These are phyloP conservation scores for Centrocercus urophasianus DNA, from an alignment of 2,113 vertebrate genomes.

Conservation along the genomic window DNA sequence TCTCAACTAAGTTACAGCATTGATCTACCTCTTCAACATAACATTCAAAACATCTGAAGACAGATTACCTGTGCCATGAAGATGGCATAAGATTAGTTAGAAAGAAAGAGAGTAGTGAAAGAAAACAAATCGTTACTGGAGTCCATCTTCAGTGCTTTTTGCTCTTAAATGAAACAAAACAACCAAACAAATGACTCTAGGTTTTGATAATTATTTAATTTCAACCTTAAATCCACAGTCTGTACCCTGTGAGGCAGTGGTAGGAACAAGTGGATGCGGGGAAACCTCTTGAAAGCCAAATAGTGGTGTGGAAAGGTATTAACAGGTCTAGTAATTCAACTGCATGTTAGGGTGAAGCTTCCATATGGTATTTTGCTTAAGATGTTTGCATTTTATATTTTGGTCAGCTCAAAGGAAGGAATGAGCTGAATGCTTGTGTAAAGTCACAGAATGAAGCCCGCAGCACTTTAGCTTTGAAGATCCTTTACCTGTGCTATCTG, in stretches of 20 bases:
- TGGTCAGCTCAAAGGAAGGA: neutral
- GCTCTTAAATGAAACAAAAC: neutral
- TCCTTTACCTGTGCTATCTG: neutral
- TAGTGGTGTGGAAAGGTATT: neutral
- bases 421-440: neutral
- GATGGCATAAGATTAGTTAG: neutral
- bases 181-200: neutral
- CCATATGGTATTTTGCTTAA: neutral
- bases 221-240: neutral
- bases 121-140: neutral
- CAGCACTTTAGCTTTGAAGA: neutral
- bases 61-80: neutral
- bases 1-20: neutral
- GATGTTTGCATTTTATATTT: neutral
- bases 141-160: neutral
- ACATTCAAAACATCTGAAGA: neutral
- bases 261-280: neutral
- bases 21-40: neutral
- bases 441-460: neutral
- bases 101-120: neutral
- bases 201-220: neutral
- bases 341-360: neutral
- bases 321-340: neutral
- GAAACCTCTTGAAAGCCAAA: neutral
- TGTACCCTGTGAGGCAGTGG: neutral